Conservation (phyloP, 2,888 invertebrate species). For the Chrysomela aeneicollis region DNA sequence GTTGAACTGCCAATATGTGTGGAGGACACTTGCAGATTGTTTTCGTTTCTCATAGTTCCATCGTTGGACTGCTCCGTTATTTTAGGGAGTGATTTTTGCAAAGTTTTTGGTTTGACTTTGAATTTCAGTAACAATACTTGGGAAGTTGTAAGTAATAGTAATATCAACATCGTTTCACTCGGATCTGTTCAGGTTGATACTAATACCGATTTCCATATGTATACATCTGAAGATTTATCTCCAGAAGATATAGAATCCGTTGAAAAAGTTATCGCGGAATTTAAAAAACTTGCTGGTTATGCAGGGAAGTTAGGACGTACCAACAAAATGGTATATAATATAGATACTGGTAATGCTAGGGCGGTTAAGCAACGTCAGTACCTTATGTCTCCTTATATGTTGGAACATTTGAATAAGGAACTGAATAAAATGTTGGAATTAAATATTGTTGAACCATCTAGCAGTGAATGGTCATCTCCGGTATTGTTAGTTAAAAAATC, state of each 20-base stretch:
- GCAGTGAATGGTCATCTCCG: neutral
- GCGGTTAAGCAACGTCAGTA: neutral
- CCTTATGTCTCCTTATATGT: neutral
- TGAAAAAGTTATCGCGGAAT: neutral
- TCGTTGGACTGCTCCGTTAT: constrained; percentile 18
- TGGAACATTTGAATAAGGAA: neutral
- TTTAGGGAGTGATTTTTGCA: constrained; percentile 28
- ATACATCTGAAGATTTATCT: no score
- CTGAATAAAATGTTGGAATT: no score
- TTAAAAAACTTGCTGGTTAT: neutral
- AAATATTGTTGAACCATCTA: neutral
- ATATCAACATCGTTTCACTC: neutral
- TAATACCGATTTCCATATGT: neutral
- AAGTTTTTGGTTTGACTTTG: constrained; percentile 11
- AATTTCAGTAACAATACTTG: constrained; percentile 18
- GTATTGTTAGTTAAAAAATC: neutral
- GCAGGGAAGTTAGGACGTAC: neutral
- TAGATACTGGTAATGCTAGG: neutral
- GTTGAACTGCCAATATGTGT: constrained; percentile 19
- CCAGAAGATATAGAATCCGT: neutral
- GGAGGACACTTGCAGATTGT: constrained; percentile 5
- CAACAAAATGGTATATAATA: neutral
- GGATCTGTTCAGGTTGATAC: neutral
- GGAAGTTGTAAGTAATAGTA: neutral
- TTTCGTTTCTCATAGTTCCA: constrained; percentile 18